Conservation (phyloP, 64 coral and sea anemone genomes). For the Montipora sp. region DNA sequence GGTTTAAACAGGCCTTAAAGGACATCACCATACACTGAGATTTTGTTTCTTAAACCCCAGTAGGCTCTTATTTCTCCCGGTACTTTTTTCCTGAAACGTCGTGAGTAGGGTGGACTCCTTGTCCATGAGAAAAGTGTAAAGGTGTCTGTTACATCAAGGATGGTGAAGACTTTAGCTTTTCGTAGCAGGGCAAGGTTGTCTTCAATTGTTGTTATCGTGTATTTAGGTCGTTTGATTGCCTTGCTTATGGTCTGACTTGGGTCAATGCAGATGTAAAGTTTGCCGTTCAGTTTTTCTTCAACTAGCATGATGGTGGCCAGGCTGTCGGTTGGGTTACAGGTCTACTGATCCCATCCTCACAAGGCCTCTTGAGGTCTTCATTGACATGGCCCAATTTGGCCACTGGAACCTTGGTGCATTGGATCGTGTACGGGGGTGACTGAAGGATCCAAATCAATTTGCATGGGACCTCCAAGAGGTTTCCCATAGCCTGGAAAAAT, state of each 20-base stretch:
- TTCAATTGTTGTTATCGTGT: not conserved
- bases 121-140: no score
- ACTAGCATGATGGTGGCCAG: not conserved
- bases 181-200: not conserved
- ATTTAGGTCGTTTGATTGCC: not conserved
- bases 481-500: not conserved
- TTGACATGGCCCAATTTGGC: slow-evolving; percentile 2
- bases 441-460: slow-evolving; percentile 1
- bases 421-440: not conserved
- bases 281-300: not conserved
- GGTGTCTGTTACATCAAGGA: no score
- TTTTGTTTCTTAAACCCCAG: slow-evolving; percentile 43
- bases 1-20: no score
- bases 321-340: not conserved
- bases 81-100: not conserved
- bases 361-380: not conserved
- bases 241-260: slow-evolving; percentile 21
- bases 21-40: slow-evolving; percentile 22
- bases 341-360: not conserved
- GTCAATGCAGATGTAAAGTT: slow-evolving; percentile 12
- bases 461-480: slow-evolving; percentile 10
- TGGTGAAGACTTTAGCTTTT: not conserved
- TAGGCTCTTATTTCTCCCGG: slow-evolving; percentile 18
- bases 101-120: no score
- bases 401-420: not conserved